Percentiles rank a stretch among this genome's conserved stretches.
phyloP scores from a whole-genome alignment of 1,140 invertebrate genomes.

The Diplogasteroides magnus region DNA sequence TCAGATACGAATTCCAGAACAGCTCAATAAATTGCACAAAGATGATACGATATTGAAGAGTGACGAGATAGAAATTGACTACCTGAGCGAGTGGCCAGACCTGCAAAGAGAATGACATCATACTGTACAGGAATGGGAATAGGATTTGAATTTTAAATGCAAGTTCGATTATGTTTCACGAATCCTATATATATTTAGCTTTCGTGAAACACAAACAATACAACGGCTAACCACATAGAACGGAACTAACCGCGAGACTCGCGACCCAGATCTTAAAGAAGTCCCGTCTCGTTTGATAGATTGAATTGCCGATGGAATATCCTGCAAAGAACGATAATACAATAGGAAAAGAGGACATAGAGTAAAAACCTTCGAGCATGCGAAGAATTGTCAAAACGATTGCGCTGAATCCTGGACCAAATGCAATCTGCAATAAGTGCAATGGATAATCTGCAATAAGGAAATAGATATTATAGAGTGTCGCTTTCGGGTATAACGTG shows the following conservation, averaged over 20 bases:
- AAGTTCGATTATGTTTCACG: no score
- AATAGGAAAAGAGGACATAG: background rate
- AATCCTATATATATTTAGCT: no score
- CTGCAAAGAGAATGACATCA: constrained; percentile 11
- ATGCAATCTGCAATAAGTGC: constrained; percentile 7
- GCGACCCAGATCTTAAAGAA: background rate
- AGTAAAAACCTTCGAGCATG: constrained; percentile 20
- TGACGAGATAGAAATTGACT: constrained; percentile 36
- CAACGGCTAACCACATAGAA: no score
- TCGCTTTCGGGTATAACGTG: no score
- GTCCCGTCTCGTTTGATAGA: background rate
- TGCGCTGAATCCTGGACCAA: constrained; percentile 26
- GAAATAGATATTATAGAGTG: no score
- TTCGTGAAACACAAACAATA: no score
- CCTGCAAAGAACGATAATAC: background rate
- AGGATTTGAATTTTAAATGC: no score
- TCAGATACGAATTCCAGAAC: constrained; percentile 29
- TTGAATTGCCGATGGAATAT: background rate
- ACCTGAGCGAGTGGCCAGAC: constrained; percentile 35
- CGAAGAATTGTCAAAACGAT: constrained; percentile 26
- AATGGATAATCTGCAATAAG: no score
- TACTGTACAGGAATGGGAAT: background rate
- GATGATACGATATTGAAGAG: constrained; percentile 28
- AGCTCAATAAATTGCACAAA: constrained; percentile 31
- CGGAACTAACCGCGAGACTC: background rate